Base-by-base conservation (phyloP, 35 echinoderm and acorn worm species). In the Apostichopus parvimensis region DNA sequence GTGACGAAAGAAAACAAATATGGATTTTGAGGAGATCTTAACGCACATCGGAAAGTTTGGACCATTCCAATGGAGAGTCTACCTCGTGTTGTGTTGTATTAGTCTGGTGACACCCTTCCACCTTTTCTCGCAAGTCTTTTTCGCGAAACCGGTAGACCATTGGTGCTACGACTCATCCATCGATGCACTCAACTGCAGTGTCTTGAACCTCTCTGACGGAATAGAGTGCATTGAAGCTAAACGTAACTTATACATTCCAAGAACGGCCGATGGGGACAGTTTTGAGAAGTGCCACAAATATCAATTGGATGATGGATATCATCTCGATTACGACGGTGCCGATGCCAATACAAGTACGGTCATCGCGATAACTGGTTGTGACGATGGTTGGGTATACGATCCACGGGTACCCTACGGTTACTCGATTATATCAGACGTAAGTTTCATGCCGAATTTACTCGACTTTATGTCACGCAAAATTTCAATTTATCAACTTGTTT, bases 21-120 rank as follows among this genome's bases (percentile, higher is more conserved):
- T 84, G 81, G 81, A 91, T n/a, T 91, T 78, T 78, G 88, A 91
- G 53, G 88, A 91, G 20, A 78, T 79, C 52, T 77, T 91, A 17
- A 9, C 4, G 2, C 88, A 91, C 45, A 73, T 91, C 56, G 88
- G 88, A 20, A 73, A 91, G 22, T 91, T 91, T 75, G 88, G 88
- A 22, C 88, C 70, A 6, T 91, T 56, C 72, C 88, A 91, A 57
- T 77, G 70, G 76, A 73, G 73, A 10, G 34, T 58, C 0, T 91
- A 91, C 88, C 22, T 91, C 4, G 8, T 91, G 4, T 56, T 91
- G 1, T 91, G 88, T 78, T 7, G 78, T 4, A 55, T 91, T 17
- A 77, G 28, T 25, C 14, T 91, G 15, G 66, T 77, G 9, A 73
- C 88, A 24, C 70, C 88, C 9, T 77, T 91, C 3, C 73, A 91